phyloP scores from a whole-genome alignment of 92 coral and sea anemone species.

The Porites divaricata region DNA sequence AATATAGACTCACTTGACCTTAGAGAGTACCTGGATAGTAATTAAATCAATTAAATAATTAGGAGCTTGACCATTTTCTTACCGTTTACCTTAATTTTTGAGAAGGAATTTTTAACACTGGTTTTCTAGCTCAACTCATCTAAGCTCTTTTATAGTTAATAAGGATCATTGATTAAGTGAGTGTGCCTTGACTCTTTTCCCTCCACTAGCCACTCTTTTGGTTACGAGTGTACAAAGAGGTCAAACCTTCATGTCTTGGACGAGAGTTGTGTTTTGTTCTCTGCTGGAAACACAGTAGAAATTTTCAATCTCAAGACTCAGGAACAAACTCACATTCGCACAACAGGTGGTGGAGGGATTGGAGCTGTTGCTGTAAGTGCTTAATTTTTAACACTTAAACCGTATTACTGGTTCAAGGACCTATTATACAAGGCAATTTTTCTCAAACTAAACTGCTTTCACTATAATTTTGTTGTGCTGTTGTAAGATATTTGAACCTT shows the following conservation, averaged over 20 bases:
- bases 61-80: no score
- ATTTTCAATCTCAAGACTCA: conserved; percentile 88
- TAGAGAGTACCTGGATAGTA: no score
- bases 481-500: no score
- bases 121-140: no score
- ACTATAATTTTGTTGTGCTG: no score
- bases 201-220: conserved; percentile 92
- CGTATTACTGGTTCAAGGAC: no score
- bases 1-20: no score
- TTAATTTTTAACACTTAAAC: neutral
- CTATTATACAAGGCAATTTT: no score
- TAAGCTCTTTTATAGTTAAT: neutral
- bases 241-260: conserved; percentile 94
- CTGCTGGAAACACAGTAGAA: conserved; percentile 94
- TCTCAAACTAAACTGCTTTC: no score
- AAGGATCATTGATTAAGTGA: neutral
- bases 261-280: conserved; percentile 84
- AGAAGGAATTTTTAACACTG: no score
- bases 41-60: no score
- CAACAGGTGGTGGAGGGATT: conserved; percentile 95
- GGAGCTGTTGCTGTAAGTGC: conserved; percentile 95
- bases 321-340: conserved; percentile 91
- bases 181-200: conserved; percentile 22
- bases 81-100: no score
- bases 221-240: conserved; percentile 97